Evolutionary conservation across 2,113 vertebrate species (phyloP).

Genomic region (Nycticorax nycticorax): DNA sequence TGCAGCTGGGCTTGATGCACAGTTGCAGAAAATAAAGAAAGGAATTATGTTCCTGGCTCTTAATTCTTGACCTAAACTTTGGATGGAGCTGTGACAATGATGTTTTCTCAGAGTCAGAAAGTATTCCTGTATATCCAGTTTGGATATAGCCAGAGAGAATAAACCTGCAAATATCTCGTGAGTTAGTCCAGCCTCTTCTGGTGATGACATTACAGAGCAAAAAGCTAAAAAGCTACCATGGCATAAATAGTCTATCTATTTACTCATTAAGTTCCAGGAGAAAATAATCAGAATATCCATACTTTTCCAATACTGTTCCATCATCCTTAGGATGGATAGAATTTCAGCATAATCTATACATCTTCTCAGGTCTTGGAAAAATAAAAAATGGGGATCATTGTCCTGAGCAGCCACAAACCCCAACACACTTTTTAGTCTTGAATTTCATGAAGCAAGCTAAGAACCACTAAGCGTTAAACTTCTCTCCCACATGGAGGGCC

Average conservation of each 20-base stretch:
- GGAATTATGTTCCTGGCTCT: background rate
- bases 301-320: background rate
- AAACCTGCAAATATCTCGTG: background rate
- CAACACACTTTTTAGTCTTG: background rate
- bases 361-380: background rate
- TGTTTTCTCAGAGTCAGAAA: background rate
- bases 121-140: background rate
- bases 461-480: background rate
- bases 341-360: background rate
- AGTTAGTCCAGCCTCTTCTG: background rate
- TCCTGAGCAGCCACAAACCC: background rate
- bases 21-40: background rate
- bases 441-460: background rate
- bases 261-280: background rate
- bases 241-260: background rate
- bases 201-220: background rate
- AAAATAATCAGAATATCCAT: background rate
- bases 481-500: background rate
- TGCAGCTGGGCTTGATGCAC: background rate
- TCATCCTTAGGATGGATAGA: background rate
- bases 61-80: background rate
- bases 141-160: background rate
- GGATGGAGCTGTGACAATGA: background rate
- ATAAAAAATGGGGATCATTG: background rate
- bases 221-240: background rate